A percentile compares a stretch with the other conserved stretches of the same genome.
Evolutionary conservation across 2,113 vertebrate genomes (phyloP).

Genomic region (Phalacrocorax aristotelis): DNA sequence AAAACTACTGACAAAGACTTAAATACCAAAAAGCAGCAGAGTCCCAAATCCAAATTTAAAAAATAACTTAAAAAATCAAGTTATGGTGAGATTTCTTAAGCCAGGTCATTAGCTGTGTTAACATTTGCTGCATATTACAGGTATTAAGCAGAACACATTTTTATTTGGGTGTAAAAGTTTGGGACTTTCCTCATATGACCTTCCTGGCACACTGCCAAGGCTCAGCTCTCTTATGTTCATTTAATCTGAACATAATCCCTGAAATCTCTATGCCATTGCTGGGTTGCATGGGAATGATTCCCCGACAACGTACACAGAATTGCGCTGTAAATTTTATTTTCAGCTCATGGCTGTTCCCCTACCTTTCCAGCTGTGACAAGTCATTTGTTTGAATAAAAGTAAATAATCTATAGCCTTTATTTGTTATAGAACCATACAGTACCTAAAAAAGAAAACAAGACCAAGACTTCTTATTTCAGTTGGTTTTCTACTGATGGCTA

Average conservation of each 20-base stretch:
- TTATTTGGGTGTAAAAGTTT: not conserved
- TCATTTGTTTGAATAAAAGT: not conserved
- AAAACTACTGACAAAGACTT: not conserved
- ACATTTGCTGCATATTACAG: not conserved
- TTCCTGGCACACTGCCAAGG: not conserved
- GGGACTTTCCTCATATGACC: slow-evolving; percentile 36
- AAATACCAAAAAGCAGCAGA: not conserved
- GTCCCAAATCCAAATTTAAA: not conserved
- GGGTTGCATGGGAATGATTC: slow-evolving; percentile 3
- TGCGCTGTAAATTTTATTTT: slow-evolving; percentile 3
- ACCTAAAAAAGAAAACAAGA: not conserved
- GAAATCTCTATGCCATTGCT: slow-evolving; percentile 9
- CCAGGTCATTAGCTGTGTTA: not conserved
- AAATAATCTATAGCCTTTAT: not conserved
- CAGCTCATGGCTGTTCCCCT: not conserved
- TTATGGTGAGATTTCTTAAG: not conserved
- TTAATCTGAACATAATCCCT: slow-evolving; percentile 57
- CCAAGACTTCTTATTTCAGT: not conserved
- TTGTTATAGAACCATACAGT: not conserved
- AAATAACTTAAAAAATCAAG: not conserved
- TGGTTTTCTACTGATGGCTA: not conserved
- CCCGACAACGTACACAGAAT: not conserved
- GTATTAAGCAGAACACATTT: slow-evolving; percentile 6
- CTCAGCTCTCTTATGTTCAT: not conserved
- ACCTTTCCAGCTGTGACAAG: not conserved